Conservation (phyloP, 2,113 vertebrate genomes). For the Collichthys lucidus region DNA sequence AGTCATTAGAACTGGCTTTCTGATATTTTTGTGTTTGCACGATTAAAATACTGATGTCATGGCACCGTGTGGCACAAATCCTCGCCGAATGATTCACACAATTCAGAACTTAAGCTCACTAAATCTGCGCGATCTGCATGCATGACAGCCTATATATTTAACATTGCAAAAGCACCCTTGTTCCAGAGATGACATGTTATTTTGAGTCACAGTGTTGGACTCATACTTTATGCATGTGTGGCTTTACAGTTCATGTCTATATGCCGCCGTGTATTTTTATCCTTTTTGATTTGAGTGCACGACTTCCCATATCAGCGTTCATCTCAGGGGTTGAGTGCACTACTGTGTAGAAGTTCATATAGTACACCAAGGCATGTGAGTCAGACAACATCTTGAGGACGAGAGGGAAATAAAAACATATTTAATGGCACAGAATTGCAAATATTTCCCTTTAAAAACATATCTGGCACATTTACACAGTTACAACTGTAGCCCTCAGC, state of each 20-base stretch:
- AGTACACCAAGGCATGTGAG: not conserved
- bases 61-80: not conserved
- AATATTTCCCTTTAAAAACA: slow-evolving; percentile 26
- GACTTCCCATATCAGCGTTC: not conserved
- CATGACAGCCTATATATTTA: slow-evolving; percentile 20
- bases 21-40: not conserved
- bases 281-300: slow-evolving; percentile 33
- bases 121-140: slow-evolving; percentile 17
- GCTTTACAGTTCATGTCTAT: slow-evolving; percentile 13
- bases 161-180: not conserved
- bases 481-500: slow-evolving; percentile 36
- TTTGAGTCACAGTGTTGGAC: slow-evolving; percentile 28
- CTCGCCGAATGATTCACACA: slow-evolving; percentile 25
- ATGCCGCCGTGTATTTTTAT: slow-evolving; percentile 40
- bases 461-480: slow-evolving; percentile 18
- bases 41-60: not conserved
- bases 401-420: slow-evolving; percentile 3
- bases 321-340: not conserved
- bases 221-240: slow-evolving; percentile 43
- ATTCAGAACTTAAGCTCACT: not conserved
- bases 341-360: slow-evolving; percentile 2
- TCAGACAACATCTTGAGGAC: slow-evolving; percentile 28
- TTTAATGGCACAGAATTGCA: slow-evolving; percentile 32
- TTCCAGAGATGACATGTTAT: slow-evolving; percentile 31
- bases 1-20: slow-evolving; percentile 1